Percentiles rank a stretch among this genome's conserved stretches.
Evolutionary conservation across 1,140 invertebrate species (phyloP).

Genomic region (Aphidius gifuensis): DNA sequence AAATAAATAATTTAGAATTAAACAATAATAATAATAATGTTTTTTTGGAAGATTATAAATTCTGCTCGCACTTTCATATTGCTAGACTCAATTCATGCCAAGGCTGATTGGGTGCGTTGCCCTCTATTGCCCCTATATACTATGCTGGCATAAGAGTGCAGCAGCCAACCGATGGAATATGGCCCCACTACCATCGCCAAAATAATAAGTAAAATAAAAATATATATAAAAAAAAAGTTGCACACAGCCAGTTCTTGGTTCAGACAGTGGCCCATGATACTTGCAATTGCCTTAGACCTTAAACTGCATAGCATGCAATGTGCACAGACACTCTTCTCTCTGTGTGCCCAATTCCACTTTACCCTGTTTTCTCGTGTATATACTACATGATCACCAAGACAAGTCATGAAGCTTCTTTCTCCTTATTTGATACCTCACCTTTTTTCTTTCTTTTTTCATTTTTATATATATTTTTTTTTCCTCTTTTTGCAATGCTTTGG

Average conservation of each 20-base stretch:
- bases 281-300: conserved; percentile 46
- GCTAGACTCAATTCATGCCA: conserved; percentile 58
- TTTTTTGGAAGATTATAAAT: too few species aligned
- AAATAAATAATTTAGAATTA: too few species aligned
- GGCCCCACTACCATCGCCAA: conserved; percentile 4
- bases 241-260: conserved; percentile 31
- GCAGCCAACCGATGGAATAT: conserved; percentile 14
- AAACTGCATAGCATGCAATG: conserved; percentile 35
- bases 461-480: conserved; percentile 1
- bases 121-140: conserved; percentile 51
- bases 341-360: conserved; percentile 45
- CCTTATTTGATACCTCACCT: conserved; percentile 6
- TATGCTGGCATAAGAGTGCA: conserved; percentile 40
- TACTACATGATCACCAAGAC: conserved; percentile 7
- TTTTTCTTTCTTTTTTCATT: conserved; percentile 12
- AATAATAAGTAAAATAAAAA: too few species aligned
- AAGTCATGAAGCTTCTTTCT: conserved; percentile 19
- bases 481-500: background rate
- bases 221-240: conserved; percentile 27
- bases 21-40: too few species aligned
- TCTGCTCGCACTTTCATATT: conserved; percentile 52
- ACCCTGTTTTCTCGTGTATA: conserved; percentile 25
- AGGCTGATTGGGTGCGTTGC: conserved; percentile 57
- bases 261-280: conserved; percentile 11
- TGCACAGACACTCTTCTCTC: conserved; percentile 18